Evolutionary conservation across 1,140 invertebrate species (phyloP).

Genomic region (Sarcophaga peregrina): DNA sequence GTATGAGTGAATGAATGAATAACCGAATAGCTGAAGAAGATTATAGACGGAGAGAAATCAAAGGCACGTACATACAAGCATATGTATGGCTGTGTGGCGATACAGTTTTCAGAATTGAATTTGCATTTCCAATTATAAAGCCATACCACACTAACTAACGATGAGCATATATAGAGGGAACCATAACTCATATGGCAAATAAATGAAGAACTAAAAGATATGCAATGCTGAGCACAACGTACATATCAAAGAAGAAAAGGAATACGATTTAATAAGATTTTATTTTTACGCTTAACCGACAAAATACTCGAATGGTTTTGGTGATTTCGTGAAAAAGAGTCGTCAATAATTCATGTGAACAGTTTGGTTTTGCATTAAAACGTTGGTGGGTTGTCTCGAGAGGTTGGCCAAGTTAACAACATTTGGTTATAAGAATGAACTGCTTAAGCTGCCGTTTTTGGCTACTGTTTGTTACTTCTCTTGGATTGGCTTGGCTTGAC

Average conservation of each 20-base stretch:
- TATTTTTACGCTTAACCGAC: too few species aligned
- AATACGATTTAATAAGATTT: too few species aligned
- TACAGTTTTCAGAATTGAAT: background rate
- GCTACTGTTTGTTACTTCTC: background rate
- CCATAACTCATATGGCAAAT: background rate
- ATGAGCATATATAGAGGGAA: background rate
- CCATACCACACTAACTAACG: background rate
- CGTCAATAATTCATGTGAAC: too few species aligned
- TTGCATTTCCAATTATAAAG: constrained; percentile 24
- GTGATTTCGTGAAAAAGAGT: too few species aligned
- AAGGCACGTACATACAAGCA: background rate
- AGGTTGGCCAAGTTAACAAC: constrained; percentile 24
- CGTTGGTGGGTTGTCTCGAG: constrained; percentile 12
- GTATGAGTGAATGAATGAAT: background rate
- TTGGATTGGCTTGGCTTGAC: too few species aligned
- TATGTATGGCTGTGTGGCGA: too few species aligned
- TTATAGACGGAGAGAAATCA: background rate
- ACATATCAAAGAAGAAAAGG: too few species aligned
- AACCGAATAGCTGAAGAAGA: background rate
- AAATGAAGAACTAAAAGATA: background rate
- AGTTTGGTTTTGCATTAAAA: background rate
- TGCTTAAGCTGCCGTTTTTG: constrained; percentile 2
- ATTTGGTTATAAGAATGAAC: constrained; percentile 3
- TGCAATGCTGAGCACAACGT: background rate
- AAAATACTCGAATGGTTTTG: too few species aligned